Conservation (phyloP, 2,113 vertebrate species). For the Cottus gobio region DNA sequence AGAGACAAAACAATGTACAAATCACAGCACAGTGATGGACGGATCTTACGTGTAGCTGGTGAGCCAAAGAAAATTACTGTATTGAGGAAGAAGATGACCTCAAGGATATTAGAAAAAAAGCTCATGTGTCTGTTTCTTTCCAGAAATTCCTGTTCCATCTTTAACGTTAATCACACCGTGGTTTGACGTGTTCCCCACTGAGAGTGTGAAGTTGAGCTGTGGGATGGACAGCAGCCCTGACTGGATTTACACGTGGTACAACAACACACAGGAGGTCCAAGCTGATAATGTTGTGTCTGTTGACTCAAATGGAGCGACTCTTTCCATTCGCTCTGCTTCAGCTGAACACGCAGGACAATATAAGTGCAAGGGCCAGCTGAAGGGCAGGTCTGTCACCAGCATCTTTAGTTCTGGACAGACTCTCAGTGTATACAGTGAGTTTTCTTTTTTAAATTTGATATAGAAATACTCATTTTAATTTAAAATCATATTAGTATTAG, state of each 20-base stretch:
- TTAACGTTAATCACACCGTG: slow-evolving; percentile 6
- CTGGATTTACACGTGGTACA: slow-evolving; percentile 60
- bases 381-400: slow-evolving; percentile 43
- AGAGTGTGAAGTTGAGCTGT: slow-evolving; percentile 57
- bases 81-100: background rate
- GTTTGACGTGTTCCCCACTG: slow-evolving; percentile 66
- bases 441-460: background rate
- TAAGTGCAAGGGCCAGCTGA: slow-evolving; percentile 46
- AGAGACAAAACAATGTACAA: slow-evolving; percentile 15
- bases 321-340: slow-evolving; percentile 38
- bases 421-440: slow-evolving; percentile 50
- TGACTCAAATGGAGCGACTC: background rate
- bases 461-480: fast-evolving
- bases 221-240: slow-evolving; percentile 12
- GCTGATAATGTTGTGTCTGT: background rate
- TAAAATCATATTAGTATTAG: background rate
- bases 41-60: slow-evolving; percentile 16
- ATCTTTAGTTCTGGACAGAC: fast-evolving
- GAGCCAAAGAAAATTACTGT: slow-evolving; percentile 21
- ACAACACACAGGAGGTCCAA: background rate
- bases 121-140: background rate
- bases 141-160: slow-evolving; percentile 60
- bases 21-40: background rate
- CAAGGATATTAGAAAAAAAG: background rate
- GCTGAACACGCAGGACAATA: slow-evolving; percentile 11